Conservation (phyloP, 2,888 invertebrate species). For the Agriopis marginaria region DNA sequence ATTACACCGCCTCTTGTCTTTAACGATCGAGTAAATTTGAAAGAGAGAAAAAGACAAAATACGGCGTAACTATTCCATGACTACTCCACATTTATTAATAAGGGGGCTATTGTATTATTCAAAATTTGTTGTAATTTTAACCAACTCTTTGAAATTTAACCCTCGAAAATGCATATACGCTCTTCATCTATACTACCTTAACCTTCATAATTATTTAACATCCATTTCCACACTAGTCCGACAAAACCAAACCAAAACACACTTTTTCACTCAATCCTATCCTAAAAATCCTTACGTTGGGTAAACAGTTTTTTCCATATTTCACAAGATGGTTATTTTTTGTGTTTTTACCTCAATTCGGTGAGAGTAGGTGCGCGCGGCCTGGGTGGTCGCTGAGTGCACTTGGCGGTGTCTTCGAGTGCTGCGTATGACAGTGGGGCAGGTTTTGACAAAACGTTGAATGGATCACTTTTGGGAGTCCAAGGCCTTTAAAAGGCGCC, state of each 20-base stretch:
- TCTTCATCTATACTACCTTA: not conserved
- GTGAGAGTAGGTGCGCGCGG: conserved; percentile 56
- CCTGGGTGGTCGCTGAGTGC: conserved; percentile 67
- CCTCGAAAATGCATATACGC: not conserved
- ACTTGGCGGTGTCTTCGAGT: conserved; percentile 55
- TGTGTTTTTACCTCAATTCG: conserved; percentile 61
- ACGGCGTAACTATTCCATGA: too few relatives aligned
- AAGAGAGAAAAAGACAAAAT: too few relatives aligned
- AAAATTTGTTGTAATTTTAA: too few relatives aligned
- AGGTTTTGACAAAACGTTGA: conserved; percentile 6
- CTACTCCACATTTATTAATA: too few relatives aligned
- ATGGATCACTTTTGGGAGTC: not conserved
- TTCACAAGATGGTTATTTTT: conserved; percentile 44
- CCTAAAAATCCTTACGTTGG: conserved; percentile 35
- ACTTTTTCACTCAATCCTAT: conserved; percentile 43
- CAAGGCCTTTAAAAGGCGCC: too few relatives aligned
- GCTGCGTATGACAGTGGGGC: conserved; percentile 25
- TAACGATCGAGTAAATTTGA: too few relatives aligned
- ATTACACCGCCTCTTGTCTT: too few relatives aligned
- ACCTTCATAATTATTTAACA: conserved; percentile 25
- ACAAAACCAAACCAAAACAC: conserved; percentile 43
- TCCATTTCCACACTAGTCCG: conserved; percentile 14
- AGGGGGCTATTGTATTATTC: too few relatives aligned
- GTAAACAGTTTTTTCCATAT: conserved; percentile 46
- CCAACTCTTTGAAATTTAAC: too few relatives aligned